Base-by-base conservation (phyloP, 2,113 vertebrate species). In the Ploceus nigricollis region DNA sequence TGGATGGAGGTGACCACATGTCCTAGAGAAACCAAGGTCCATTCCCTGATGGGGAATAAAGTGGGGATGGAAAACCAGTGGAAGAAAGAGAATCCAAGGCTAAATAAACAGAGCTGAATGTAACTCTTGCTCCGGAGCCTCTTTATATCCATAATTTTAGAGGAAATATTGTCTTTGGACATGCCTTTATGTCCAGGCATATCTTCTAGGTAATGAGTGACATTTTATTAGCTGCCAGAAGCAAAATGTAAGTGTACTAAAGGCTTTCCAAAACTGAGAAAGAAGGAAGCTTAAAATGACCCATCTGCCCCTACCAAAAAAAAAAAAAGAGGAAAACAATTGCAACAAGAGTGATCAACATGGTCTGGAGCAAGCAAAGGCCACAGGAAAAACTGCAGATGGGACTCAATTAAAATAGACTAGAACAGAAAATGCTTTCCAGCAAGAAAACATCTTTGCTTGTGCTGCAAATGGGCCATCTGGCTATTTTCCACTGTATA, bases 161-260 rank as follows among this genome's bases (percentile, higher is more conserved):
- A 83, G 68, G 51, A 88, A 96, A 96, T 93, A 47, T 86, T 97
- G 58, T 84, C 72, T 86, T 96, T 94, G 96, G 82, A 94, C 82
- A 84, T 30, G 37, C 30, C 18, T 54, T 88, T 83, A 78, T 83
- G 51, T 21, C 30, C 27, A 91, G 35, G 21, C 39, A 40, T 65
- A 90, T 88, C 75, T 90, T 88, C 79, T 48, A 80, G 87, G 76
- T 80, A 89, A 77, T 58, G 28, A 90, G 56, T 90, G 82, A 44
- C 64, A 91, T 90, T 94, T 92, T 66, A n/a, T 69, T 82, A 92
- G 85, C 71, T 90, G 75, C 79, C 90, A 90, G 90, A 77, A 92
- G 82, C 22, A 88, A 90, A 48, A 92, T 8, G 17, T 53, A 77
- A 69, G 50, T 76, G 11, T 56, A 68, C 72, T 75, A 87, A 83